Base-by-base conservation (phyloP, 2,888 invertebrate species). In the Campoletis raptor region DNA sequence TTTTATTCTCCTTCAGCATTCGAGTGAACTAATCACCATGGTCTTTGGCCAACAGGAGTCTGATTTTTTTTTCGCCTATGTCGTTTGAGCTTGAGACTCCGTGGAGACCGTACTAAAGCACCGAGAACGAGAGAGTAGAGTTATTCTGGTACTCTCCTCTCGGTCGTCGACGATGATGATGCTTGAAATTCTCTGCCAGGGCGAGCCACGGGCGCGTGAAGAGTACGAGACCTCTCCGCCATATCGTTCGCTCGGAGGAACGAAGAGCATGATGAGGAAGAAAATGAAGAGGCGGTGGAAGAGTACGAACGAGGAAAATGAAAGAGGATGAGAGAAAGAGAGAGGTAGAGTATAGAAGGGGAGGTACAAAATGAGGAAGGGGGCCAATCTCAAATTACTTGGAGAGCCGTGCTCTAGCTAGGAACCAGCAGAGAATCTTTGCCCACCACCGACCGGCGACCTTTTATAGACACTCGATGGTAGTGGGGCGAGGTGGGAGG, bases 361-460 rank as follows among this genome's bases (percentile, higher is more conserved):
- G 83, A 86, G 81, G 89, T 87, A 89, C 86, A 57, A 81, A 85
- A 81, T 64, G 85, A 88, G 85, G 91, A 92, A 91, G 91, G 92
- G 91, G 91, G 92, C 92, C 91, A 94, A 94, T 94, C 94, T 94
- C 94, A 94, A 94, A 94, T 94, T 94, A 94, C 94, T 93, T 91
- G 90, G 90, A 90, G 90, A 92, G 93, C 91, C 45, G 21, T 79
- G 78, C 78, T 92, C 88, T 88, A 89, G 90, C 90, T 90, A 90
- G 89, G 90, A 82, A 76, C 91, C 90, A 90, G 84, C 90, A 69
- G 91, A 90, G 87, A 91, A 90, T 91, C 91, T 93, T 90, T 91
- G 91, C 93, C 91, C 92, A 91, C 93, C 91, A 92, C 91, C 91
- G 85, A 89, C 89, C 89, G 92, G 91, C 93, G 90, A 94, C 94